Base-by-base conservation (phyloP, 1,140 invertebrate species). In the Zaprionus vittiger region DNA sequence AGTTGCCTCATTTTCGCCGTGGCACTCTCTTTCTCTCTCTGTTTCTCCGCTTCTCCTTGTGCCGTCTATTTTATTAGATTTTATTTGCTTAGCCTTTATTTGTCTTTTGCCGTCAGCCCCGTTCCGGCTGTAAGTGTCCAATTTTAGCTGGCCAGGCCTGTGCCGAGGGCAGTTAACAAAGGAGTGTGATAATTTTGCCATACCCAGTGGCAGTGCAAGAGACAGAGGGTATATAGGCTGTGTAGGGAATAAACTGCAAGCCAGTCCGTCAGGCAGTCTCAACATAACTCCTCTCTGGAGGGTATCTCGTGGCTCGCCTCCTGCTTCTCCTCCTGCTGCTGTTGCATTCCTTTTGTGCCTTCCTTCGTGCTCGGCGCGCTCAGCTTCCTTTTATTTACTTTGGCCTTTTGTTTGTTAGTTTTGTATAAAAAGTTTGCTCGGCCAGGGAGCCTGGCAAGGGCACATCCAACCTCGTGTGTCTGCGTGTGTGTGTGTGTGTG, bases 1-100 rank as follows among this genome's bases (percentile, higher is more conserved):
- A 76, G 81, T 84, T 89, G 77, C 79, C 79, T 85, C 70, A 77
- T 91, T 91, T 84, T 80, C 57, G 68, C 69, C 70, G 9, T 34
- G 31, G 31, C 31, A 34, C 31, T 5, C 63, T 60, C 31, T 80
- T 67, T 70, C 83, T 81, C 54, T 9, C 52, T 66, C 17, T 17
- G 68, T 3, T 71, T 79, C 37, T 38, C 4, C 37, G 12, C 2
- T 38, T 38, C 47, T 82, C 73, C 89, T 89, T 81, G 69, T 84
- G 82, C 80, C 81, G 57, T 85, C 63, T 55, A 60, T 89, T 89
- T 89, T 89, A 89, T 89, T 89, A 89, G 81, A 90, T 90, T 90
- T 90, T 90, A 90, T 90, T 90, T 90, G 86, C 77, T 85, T 85
- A 90, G 85, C 83, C 79, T 75, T 90, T 90, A 90, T 90, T 90